Percentiles rank a stretch among this genome's conserved stretches.
Evolutionary conservation across 2,888 invertebrate species (phyloP).

Genomic region (Dolichomitus sp.): DNA sequence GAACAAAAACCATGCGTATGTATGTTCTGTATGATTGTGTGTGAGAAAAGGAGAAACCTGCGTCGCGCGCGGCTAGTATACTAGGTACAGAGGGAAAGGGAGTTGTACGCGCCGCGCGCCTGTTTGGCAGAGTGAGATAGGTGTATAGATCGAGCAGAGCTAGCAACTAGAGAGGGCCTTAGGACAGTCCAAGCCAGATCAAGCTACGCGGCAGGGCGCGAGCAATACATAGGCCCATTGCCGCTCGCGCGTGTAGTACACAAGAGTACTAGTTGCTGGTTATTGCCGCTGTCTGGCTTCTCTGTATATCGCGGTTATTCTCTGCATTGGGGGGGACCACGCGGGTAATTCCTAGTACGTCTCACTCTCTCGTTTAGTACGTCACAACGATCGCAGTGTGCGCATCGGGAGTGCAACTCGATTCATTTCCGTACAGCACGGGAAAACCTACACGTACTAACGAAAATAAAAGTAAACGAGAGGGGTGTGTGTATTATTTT

Average conservation of each 20-base stretch:
- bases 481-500: slow-evolving; percentile 12
- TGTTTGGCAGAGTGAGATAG: slow-evolving; percentile 37
- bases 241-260: slow-evolving; percentile 13
- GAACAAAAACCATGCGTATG: slow-evolving; percentile 2
- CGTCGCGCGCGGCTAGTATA: slow-evolving; percentile 27
- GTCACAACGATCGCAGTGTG: not conserved
- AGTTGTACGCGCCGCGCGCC: slow-evolving; percentile 34
- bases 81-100: slow-evolving; percentile 21
- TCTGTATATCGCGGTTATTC: slow-evolving; percentile 27
- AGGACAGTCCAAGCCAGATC: slow-evolving; percentile 73
- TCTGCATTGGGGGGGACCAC: not conserved
- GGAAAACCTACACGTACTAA: not conserved
- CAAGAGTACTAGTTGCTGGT: not conserved
- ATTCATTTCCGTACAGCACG: not conserved
- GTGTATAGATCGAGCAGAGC: slow-evolving; percentile 52
- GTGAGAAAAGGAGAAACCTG: slow-evolving; percentile 59
- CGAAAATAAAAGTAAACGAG: slow-evolving; percentile 15
- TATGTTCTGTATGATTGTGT: not conserved
- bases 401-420: not conserved
- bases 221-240: slow-evolving; percentile 43
- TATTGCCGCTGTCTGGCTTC: not conserved
- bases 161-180: slow-evolving; percentile 64
- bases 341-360: slow-evolving; percentile 7
- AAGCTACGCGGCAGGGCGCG: slow-evolving; percentile 69
- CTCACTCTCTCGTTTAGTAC: not conserved